Conservation (phyloP, 35 echinoderm and acorn worm species). For the Apostichopus japonicus region DNA sequence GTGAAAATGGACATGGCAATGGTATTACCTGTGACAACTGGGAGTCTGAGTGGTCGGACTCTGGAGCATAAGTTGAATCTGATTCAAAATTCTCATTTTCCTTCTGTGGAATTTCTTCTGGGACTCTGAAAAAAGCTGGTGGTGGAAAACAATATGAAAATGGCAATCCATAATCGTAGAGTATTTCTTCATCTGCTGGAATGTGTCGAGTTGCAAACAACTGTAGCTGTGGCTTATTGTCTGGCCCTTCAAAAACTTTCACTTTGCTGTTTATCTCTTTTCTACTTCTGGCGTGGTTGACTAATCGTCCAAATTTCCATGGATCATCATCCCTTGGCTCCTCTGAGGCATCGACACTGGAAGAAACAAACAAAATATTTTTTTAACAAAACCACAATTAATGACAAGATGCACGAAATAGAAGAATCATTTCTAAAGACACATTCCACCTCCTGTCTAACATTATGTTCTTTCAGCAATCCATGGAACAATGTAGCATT, state of each 20-base stretch:
- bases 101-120: neutral
- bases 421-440: no score
- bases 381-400: no score
- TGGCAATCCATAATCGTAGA: slow-evolving; percentile 9
- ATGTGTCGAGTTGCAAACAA: neutral
- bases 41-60: no score
- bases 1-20: no score
- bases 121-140: neutral
- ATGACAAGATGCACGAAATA: no score
- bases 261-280: slow-evolving; percentile 23
- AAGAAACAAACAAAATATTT: neutral
- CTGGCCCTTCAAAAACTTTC: neutral
- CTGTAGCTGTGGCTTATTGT: slow-evolving; percentile 1
- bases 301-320: slow-evolving; percentile 2
- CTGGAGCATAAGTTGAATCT: no score
- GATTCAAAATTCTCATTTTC: neutral
- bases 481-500: no score
- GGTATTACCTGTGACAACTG: no score
- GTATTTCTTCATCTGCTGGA: neutral
- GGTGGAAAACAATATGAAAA: slow-evolving; percentile 9
- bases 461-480: no score
- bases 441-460: no score
- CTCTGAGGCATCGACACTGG: slow-evolving; percentile 11
- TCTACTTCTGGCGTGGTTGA: slow-evolving; percentile 1
- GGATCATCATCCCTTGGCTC: slow-evolving; percentile 3